These are phyloP conservation scores for Galemys pyrenaicus DNA, from an alignment of 2,113 vertebrate genomes.

Conservation along the genomic window DNA sequence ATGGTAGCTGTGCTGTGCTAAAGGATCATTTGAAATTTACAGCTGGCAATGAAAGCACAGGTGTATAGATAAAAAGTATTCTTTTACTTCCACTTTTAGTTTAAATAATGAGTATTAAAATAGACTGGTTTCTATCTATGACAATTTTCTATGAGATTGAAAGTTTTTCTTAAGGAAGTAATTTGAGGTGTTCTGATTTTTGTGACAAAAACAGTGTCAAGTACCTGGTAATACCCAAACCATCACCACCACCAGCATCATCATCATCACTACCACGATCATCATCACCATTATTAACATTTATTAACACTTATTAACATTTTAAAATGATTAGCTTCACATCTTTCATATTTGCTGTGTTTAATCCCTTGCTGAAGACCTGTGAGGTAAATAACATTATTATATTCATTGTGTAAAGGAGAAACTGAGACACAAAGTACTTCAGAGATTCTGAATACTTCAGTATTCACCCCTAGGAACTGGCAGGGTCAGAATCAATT, in stretches of 20 bases:
- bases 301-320: background rate
- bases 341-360: background rate
- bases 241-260: background rate
- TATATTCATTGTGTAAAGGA: background rate
- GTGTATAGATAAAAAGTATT: background rate
- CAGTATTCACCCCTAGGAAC: background rate
- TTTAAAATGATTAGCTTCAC: background rate
- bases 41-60: background rate
- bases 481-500: background rate
- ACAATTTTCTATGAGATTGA: background rate
- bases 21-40: background rate
- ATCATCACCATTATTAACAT: background rate
- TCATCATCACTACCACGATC: no score
- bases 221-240: background rate
- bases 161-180: background rate
- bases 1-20: background rate
- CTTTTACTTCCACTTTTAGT: background rate
- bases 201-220: background rate
- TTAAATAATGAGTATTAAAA: background rate
- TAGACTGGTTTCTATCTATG: background rate
- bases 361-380: background rate
- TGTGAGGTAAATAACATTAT: background rate
- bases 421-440: background rate
- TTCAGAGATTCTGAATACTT: accelerated
- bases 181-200: background rate